phyloP scores from a whole-genome alignment of 2,113 vertebrate genomes.

The Redunca redunca region DNA sequence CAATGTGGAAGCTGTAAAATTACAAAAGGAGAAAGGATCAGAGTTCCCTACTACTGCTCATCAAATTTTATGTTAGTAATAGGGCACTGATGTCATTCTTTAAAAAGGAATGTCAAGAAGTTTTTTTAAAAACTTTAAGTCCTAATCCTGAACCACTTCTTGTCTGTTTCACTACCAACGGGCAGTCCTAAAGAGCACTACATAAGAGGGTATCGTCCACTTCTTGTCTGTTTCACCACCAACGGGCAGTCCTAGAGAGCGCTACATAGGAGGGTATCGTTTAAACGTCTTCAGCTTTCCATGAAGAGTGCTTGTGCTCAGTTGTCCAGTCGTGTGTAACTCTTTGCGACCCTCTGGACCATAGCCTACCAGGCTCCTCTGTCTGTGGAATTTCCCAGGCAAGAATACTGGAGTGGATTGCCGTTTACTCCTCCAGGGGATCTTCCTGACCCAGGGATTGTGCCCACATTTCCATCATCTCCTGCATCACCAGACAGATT shows the following conservation, averaged over 20 bases:
- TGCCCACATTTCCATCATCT: background rate
- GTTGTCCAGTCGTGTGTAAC: background rate
- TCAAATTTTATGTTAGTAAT: conserved; percentile 44
- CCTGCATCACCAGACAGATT: background rate
- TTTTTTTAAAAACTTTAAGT: background rate
- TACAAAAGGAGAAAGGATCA: conserved; percentile 29
- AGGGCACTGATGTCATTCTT: background rate
- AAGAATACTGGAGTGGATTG: background rate
- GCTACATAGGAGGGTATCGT: background rate
- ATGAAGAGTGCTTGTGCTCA: background rate
- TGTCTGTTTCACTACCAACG: background rate
- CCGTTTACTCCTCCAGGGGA: background rate
- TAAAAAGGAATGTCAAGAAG: background rate
- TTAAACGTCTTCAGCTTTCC: background rate
- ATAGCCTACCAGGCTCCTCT: background rate
- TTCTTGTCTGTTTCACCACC: background rate
- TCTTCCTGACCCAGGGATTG: background rate
- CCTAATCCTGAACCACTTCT: background rate
- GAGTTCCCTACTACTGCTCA: background rate
- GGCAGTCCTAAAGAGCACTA: background rate
- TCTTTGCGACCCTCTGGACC: background rate
- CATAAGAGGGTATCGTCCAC: background rate
- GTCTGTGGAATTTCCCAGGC: background rate
- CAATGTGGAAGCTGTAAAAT: conserved; percentile 50
- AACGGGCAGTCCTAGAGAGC: background rate